phyloP scores from a whole-genome alignment of 2,797 vertebrate species.

The Gallinago nigripennis region DNA sequence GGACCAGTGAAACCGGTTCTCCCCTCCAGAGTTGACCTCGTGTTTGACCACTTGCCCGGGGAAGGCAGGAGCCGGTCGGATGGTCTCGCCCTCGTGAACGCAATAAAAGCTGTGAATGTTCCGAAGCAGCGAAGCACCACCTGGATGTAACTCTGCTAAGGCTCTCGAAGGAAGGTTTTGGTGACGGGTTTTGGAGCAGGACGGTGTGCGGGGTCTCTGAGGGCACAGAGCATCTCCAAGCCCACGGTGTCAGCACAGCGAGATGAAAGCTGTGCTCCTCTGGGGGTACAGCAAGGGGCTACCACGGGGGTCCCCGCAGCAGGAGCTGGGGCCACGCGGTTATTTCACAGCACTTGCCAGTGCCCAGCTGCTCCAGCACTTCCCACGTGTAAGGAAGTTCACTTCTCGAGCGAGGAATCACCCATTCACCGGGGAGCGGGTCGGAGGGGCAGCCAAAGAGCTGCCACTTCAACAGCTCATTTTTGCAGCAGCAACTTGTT shows the following conservation, averaged over 20 bases:
- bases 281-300: neutral
- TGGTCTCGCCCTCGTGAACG: neutral
- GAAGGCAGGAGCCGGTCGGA: neutral
- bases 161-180: neutral
- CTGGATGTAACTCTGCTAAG: neutral
- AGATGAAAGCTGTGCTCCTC: neutral
- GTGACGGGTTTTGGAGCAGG: neutral
- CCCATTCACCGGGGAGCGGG: neutral
- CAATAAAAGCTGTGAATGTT: neutral
- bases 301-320: neutral
- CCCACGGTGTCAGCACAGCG: neutral
- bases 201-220: neutral
- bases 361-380: neutral
- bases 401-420: neutral
- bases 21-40: neutral
- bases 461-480: neutral
- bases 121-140: neutral
- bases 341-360: neutral
- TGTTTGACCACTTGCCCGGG: neutral
- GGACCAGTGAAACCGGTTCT: neutral
- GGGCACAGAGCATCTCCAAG: fast-evolving
- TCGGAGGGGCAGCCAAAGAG: neutral
- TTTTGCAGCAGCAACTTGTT: neutral
- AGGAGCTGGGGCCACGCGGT: neutral
- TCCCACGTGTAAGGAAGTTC: neutral